A percentile compares a stretch with the other conserved stretches of the same genome.
Conservation (phyloP, 2,797 vertebrate genomes). For the Halcyon smyrnensis region DNA sequence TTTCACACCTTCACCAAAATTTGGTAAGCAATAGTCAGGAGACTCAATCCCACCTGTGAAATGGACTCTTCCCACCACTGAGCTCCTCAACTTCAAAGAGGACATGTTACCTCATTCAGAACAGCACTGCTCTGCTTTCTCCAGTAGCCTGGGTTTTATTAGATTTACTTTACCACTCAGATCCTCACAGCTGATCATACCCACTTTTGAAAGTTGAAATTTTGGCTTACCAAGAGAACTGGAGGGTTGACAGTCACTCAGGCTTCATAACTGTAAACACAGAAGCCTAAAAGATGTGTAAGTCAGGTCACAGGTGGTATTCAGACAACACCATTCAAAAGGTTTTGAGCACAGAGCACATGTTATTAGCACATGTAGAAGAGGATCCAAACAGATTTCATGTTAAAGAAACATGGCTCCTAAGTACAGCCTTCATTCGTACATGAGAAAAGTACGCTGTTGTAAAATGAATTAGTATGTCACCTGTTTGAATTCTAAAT, state of each 20-base stretch:
- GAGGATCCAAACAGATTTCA: not conserved
- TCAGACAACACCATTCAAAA: not conserved
- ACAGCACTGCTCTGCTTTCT: not conserved
- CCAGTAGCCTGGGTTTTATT: not conserved
- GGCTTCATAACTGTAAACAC: not conserved
- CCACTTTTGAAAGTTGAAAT: not conserved
- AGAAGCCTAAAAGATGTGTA: not conserved
- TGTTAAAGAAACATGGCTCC: not conserved
- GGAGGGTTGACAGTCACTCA: not conserved
- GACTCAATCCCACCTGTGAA: not conserved
- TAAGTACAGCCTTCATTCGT: not conserved
- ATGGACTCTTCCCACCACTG: accelerated
- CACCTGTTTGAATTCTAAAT: not conserved
- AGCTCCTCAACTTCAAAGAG: not conserved
- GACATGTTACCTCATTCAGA: not conserved
- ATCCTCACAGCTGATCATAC: not conserved
- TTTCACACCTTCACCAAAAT: not conserved
- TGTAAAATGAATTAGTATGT: not conserved
- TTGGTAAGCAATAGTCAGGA: not conserved
- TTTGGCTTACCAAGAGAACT: not conserved
- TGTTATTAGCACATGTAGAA: not conserved
- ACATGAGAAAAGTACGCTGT: not conserved
- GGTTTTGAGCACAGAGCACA: not conserved
- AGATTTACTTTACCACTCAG: not conserved
- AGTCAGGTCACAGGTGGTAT: not conserved